Evolutionary conservation across 2,888 invertebrate species (phyloP), one percentile per base, ranked within the genome.

Genomic region (Erebia epiphron): DNA sequence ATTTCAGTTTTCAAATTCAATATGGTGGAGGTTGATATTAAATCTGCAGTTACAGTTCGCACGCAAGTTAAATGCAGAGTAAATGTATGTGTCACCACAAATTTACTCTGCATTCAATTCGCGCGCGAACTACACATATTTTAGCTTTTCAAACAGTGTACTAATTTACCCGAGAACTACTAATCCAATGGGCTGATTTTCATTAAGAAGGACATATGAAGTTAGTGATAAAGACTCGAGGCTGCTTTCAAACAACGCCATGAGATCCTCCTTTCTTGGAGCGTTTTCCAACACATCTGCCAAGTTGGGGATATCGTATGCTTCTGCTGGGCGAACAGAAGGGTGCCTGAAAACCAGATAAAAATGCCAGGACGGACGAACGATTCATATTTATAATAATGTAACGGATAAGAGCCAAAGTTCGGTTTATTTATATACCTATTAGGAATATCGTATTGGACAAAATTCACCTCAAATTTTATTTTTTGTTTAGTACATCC

Each of bases 161-260:
- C 2, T n/a, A 5, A 54, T 79, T 85, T 80, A 94, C 94, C 94
- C 88, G 5, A 94, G 70, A 21, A 94, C 80, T 43, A 88, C 83
- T 67, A 94, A 74, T 0, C 94, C 95, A 1, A 94, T 81, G 1
- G 94, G 86, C 71, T 86, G 87, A 16, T 89, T 86, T 77, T 94
- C 86, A 73, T 90, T 92, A 0, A 88, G 80, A 18, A 92, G 73
- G 11, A 88, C 80, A 58, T 75, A 90, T 0, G 88, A 82, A 5
- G 82, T 75, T n/a, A 90, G 75, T 0, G 75, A 70, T 0, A 72
- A 66, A 0, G 86, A 85, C 0, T 60, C 54, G 0, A 92, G 77
- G 1, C 87, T 83, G 0, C 80, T 80, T 18, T 83, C 78, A 63
- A 88, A 88, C 46, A 90, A 75, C 0, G 86, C 85, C n/a, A 84